Percentiles rank a stretch among this genome's conserved stretches.
phyloP scores from a whole-genome alignment of 2,888 invertebrate species.

The Parasteatoda lunata region DNA sequence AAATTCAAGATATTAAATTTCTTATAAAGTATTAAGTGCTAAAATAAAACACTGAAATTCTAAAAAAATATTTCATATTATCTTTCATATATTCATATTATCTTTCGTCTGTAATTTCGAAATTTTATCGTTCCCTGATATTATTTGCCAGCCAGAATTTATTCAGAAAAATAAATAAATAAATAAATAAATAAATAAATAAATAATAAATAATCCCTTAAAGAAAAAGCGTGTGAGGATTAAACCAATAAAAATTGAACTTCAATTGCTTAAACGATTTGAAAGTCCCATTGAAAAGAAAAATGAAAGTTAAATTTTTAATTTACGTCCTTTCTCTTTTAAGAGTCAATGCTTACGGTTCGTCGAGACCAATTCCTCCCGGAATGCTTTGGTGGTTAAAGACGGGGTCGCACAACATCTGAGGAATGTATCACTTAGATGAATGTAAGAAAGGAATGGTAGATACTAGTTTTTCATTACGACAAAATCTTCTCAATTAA shows the following conservation, averaged over 20 bases:
- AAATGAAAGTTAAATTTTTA: slow-evolving; percentile 69
- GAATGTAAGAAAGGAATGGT: slow-evolving; percentile 32
- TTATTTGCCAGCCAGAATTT: no score
- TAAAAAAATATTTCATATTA: no score
- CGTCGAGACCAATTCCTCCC: slow-evolving; percentile 35
- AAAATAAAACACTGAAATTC: no score
- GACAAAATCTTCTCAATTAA: slow-evolving; percentile 67
- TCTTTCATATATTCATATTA: no score
- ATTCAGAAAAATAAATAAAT: no score
- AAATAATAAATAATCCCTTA: no score
- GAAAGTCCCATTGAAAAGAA: slow-evolving; percentile 39
- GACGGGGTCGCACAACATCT: not conserved
- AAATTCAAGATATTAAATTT: no score
- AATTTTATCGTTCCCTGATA: no score
- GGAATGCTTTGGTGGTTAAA: not conserved
- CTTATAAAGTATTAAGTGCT: no score
- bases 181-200: not conserved
- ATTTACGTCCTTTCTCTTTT: slow-evolving; percentile 58
- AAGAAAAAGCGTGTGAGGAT: slow-evolving; percentile 12
- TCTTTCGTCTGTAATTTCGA: no score
- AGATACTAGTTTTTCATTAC: slow-evolving; percentile 67
- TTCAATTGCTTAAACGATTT: slow-evolving; percentile 61
- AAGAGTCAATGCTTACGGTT: slow-evolving; percentile 59
- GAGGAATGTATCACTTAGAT: slow-evolving; percentile 62
- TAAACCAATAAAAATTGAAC: slow-evolving; percentile 56